These are phyloP conservation scores for Dissostichus mawsoni DNA, from an alignment of 2,113 vertebrate genomes.

Conservation along the genomic window DNA sequence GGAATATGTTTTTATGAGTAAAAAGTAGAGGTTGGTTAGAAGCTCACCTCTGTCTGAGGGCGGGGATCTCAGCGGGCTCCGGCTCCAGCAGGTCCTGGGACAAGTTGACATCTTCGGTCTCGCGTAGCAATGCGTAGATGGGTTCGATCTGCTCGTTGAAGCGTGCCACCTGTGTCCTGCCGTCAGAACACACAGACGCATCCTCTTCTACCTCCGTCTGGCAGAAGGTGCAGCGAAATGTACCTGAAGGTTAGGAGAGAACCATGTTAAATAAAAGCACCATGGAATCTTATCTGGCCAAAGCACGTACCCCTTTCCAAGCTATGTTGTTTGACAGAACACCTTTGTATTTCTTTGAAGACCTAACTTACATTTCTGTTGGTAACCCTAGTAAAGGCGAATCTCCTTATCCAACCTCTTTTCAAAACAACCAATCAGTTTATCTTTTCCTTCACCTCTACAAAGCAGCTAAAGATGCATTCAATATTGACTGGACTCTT, in stretches of 20 bases:
- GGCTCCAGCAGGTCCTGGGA: slow-evolving; percentile 95
- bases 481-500: too few relatives aligned
- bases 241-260: slow-evolving; percentile 80
- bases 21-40: not conserved
- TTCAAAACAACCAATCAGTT: too few relatives aligned
- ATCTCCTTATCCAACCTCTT: too few relatives aligned
- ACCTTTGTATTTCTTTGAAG: too few relatives aligned
- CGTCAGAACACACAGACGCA: slow-evolving; percentile 94
- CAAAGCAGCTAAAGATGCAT: too few relatives aligned
- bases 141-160: slow-evolving; percentile 99
- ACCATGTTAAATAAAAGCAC: not conserved
- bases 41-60: slow-evolving; percentile 94
- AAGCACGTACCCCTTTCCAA: not conserved
- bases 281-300: not conserved
- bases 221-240: slow-evolving; percentile 97
- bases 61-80: slow-evolving; percentile 95
- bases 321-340: too few relatives aligned
- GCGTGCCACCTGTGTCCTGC: slow-evolving; percentile 93
- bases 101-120: slow-evolving; percentile 96
- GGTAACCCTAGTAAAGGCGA: too few relatives aligned
- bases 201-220: slow-evolving; percentile 98
- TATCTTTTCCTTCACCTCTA: too few relatives aligned
- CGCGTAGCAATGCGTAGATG: slow-evolving; percentile 93
- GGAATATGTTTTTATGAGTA: not conserved
- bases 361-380: too few relatives aligned